A percentile compares a stretch with the other conserved stretches of the same genome.
These are phyloP conservation scores for Scaptodrosophila lebanonensis DNA, from an alignment of 1,140 invertebrate genomes.

Conservation along the genomic window DNA sequence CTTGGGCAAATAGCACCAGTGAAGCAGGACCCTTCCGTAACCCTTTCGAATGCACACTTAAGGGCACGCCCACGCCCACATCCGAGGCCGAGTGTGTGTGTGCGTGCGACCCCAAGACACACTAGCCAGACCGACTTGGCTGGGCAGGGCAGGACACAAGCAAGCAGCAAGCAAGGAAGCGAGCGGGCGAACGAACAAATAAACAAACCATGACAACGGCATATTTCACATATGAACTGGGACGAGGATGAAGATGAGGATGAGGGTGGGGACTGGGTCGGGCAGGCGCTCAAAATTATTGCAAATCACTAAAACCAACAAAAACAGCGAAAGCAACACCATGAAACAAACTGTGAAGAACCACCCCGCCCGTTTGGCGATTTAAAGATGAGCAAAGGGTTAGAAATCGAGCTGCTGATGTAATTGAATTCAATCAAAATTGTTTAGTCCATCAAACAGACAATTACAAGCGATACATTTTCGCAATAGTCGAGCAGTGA, in stretches of 20 bases:
- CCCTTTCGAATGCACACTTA: conserved; percentile 47
- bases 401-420: conserved; percentile 34
- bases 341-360: conserved; percentile 38
- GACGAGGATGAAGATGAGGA: neutral
- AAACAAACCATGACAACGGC: conserved; percentile 72
- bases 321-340: conserved; percentile 14
- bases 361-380: conserved; percentile 1
- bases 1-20: conserved; percentile 20
- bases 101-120: conserved; percentile 6
- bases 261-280: neutral
- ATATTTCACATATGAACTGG: conserved; percentile 61
- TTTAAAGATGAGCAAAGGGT: neutral
- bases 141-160: conserved; percentile 5
- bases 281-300: conserved; percentile 51
- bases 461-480: conserved; percentile 64
- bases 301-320: conserved; percentile 76
- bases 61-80: conserved; percentile 41
- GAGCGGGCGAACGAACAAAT: no score
- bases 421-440: conserved; percentile 77
- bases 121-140: neutral
- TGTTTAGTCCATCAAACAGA: conserved; percentile 76
- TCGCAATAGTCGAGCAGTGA: conserved; percentile 12
- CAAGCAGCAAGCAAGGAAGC: neutral
- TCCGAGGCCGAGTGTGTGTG: no score
- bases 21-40: conserved; percentile 28